Percentiles rank a stretch among this genome's conserved stretches.
Conservation (phyloP, 2,797 vertebrate genomes). For the Pteropus rufus region DNA sequence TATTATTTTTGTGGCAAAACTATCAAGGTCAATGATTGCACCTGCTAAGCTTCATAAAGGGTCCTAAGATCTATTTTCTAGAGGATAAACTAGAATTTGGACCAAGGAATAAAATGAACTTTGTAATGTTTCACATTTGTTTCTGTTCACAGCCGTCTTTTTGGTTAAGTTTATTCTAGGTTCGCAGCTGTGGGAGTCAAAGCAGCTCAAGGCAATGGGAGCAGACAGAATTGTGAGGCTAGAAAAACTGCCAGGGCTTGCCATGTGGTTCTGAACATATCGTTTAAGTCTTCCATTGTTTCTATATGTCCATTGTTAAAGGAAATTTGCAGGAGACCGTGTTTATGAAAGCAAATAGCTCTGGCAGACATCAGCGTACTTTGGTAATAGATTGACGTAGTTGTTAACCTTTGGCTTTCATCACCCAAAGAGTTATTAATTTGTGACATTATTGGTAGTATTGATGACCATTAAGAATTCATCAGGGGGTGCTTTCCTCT, state of each 20-base stretch:
- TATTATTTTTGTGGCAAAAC: background rate
- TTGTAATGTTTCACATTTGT: background rate
- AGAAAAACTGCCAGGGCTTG: background rate
- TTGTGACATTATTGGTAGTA: background rate
- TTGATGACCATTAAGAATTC: constrained; percentile 35
- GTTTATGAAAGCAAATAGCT: background rate
- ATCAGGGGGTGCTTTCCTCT: background rate
- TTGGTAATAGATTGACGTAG: background rate
- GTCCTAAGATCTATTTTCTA: background rate
- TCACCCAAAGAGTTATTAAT: background rate
- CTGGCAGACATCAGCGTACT: background rate
- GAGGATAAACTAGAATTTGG: background rate
- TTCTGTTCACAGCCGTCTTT: background rate
- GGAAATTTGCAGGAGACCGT: background rate
- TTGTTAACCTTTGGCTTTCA: background rate
- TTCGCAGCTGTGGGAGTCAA: background rate
- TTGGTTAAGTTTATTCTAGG: background rate
- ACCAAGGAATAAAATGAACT: background rate
- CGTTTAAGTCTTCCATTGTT: background rate
- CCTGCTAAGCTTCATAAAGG: background rate
- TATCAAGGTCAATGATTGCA: background rate
- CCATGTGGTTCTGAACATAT: background rate
- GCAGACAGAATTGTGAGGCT: background rate
- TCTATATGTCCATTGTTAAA: background rate
- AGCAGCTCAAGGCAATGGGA: background rate